Percentiles rank a stretch among this genome's conserved stretches.
Conservation (phyloP, 2,888 invertebrate genomes). For the Anaspis maculata region DNA sequence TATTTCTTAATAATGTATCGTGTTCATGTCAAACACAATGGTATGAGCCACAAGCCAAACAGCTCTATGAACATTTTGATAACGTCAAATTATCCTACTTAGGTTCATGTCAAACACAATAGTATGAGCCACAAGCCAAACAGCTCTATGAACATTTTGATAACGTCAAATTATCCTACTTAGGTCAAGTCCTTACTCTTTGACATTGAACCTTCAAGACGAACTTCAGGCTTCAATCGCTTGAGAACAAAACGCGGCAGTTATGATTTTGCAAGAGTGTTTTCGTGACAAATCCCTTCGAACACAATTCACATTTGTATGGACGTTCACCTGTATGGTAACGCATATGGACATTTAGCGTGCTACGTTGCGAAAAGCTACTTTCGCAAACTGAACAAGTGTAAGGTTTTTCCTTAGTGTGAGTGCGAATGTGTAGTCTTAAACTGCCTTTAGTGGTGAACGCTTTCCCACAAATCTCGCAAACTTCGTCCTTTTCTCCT, state of each 20-base stretch:
- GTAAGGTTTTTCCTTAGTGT: conserved; percentile 28
- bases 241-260: not conserved
- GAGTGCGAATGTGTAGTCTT: conserved; percentile 18
- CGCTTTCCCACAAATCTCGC: conserved; percentile 2
- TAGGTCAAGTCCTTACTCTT: no score
- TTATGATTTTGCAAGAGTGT: conserved; percentile 2
- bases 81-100: no score
- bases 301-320: conserved; percentile 4
- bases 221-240: conserved; percentile 1
- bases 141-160: no score
- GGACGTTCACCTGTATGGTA: conserved; percentile 7
- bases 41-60: no score
- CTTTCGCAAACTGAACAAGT: conserved; percentile 40
- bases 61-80: no score
- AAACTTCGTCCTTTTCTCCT: conserved; percentile 4
- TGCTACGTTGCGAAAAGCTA: conserved; percentile 45
- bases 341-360: conserved; percentile 39
- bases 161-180: no score
- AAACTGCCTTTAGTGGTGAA: not conserved
- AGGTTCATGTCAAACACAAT: no score
- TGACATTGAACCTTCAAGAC: conserved; percentile 1
- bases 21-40: no score
- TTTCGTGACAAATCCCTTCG: conserved; percentile 3
- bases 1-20: no score
- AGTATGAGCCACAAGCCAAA: no score